phyloP scores from a whole-genome alignment of 2,797 vertebrate genomes.

The Anguilla marmorata region DNA sequence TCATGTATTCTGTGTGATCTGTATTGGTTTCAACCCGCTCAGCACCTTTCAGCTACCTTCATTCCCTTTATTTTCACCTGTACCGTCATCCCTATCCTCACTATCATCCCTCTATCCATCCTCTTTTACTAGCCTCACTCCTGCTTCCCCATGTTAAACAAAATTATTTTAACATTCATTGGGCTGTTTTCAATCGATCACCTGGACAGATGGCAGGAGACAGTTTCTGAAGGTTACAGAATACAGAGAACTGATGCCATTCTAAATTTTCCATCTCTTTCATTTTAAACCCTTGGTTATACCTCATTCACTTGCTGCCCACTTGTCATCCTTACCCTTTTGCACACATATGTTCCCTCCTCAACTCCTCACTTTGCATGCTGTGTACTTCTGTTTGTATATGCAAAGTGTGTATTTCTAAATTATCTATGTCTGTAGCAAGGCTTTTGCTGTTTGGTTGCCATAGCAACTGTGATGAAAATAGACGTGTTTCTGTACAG shows the following conservation, averaged over 20 bases:
- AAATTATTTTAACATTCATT: neutral
- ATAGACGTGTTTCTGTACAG: constrained; percentile 76
- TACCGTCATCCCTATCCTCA: neutral
- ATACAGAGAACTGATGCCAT: neutral
- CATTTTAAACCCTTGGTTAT: neutral
- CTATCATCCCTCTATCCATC: neutral
- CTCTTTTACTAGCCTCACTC: neutral
- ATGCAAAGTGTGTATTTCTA: constrained; percentile 54
- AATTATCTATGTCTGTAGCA: constrained; percentile 76
- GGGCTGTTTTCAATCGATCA: neutral
- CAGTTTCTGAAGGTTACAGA: neutral
- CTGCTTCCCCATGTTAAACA: neutral
- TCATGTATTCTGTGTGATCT: neutral
- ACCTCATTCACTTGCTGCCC: neutral
- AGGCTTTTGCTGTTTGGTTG: constrained; percentile 76
- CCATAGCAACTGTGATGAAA: constrained; percentile 80
- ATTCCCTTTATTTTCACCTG: neutral
- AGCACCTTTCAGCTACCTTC: neutral
- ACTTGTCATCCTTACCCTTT: neutral
- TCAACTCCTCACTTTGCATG: neutral
- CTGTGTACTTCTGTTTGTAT: constrained; percentile 24
- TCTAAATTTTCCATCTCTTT: neutral
- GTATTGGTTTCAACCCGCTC: neutral
- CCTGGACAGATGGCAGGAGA: neutral
- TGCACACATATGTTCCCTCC: neutral